Evolutionary conservation across 2,113 vertebrate species (phyloP), one percentile per base, ranked within the genome.

Genomic region (Trematocara nigrifrons): DNA sequence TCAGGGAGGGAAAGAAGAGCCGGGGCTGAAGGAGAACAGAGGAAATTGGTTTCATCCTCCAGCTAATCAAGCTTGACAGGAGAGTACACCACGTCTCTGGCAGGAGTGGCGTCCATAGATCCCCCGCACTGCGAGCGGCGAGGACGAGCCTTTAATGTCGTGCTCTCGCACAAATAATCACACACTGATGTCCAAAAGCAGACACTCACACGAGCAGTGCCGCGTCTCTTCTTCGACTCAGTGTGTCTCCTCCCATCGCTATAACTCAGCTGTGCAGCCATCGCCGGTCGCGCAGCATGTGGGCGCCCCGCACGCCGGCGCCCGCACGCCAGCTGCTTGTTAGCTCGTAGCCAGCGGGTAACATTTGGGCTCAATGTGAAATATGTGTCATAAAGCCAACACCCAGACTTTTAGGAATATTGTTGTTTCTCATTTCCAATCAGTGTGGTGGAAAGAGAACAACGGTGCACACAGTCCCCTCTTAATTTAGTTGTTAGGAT

Each of bases 21-120:
- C 31, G 18, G 16, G 31, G 13, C 82, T 64, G n/a, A 52, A 79
- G 64, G 51, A 82, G 29, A 51, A 31, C 35, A 57, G 64, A 74
- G 54, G 54, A 89, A 53, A 93, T 64, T 88, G 64, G 86, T 89
- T 89, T 86, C 79, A 84, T 87, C 59, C 81, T 78, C 26, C 52
- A 42, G 53, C 69, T 89, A 86, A 94, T 93, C 87, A 91, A 79
- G 85, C 77, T 79, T 85, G 82, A 90, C 82, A 94, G 86, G 54
- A 84, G 59, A 85, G 83, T 87, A 82, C 81, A 84, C 16, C 59
- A 45, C 74, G 87, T 87, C 79, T 89, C 53, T 61, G 66, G 18
- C 64, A 87, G 80, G 69, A 84, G 38, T 54, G 81, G 53, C 79
- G 61, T 82, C 80, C 77, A 80, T 47, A 26, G 80, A 47, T 90